phyloP scores from a whole-genome alignment of 2,888 invertebrate species.

The Fabriciana adippe region DNA sequence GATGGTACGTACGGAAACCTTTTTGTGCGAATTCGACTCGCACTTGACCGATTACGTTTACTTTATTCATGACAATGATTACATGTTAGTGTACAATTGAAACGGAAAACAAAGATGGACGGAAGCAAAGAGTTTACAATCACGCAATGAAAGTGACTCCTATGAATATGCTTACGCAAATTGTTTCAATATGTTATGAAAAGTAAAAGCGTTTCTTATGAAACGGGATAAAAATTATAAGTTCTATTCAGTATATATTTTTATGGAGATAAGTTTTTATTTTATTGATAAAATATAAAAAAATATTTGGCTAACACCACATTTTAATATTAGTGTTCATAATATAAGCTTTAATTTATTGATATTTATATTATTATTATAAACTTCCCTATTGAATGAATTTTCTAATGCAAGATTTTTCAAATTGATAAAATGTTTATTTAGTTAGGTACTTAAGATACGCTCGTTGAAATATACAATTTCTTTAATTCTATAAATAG shows the following conservation, averaged over 20 bases:
- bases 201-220: slow-evolving; percentile 23
- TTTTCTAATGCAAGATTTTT: no score
- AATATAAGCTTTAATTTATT: no score
- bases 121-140: slow-evolving; percentile 25
- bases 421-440: no score
- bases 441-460: no score
- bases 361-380: no score
- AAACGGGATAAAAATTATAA: background rate
- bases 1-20: no score
- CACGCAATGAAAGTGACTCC: slow-evolving; percentile 30
- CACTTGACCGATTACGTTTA: background rate
- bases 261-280: background rate
- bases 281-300: no score
- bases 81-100: background rate
- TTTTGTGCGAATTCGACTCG: background rate
- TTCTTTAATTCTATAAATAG: no score
- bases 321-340: no score
- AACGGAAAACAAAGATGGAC: slow-evolving; percentile 26
- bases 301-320: no score
- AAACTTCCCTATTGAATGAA: no score
- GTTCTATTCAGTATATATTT: background rate
- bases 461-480: no score
- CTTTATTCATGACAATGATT: slow-evolving; percentile 2
- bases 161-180: slow-evolving; percentile 28
- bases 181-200: slow-evolving; percentile 10